Evolutionary conservation across 2,888 invertebrate species (phyloP).

Genomic region (Campoletis raptor): DNA sequence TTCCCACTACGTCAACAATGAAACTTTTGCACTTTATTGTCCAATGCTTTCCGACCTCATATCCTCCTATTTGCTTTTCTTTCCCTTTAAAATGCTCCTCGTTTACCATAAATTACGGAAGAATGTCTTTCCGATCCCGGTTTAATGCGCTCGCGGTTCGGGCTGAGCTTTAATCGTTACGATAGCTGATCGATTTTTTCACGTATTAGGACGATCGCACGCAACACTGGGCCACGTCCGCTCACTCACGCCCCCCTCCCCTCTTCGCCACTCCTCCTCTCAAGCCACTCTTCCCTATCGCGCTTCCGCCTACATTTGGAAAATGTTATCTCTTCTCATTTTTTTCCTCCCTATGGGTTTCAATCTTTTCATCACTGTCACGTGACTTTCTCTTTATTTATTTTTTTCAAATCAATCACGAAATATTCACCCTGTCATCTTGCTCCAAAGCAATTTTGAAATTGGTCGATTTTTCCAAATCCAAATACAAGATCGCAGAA

Average conservation of each 20-base stretch:
- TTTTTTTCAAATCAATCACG: slow-evolving; percentile 55
- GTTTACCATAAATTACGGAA: background rate
- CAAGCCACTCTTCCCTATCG: slow-evolving; percentile 67
- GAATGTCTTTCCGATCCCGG: slow-evolving; percentile 13
- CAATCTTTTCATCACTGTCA: slow-evolving; percentile 41
- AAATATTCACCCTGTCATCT: background rate
- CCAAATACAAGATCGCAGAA: background rate
- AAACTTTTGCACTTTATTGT: slow-evolving; percentile 2
- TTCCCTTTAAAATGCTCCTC: background rate
- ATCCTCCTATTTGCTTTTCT: background rate
- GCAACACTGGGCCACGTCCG: slow-evolving; percentile 71
- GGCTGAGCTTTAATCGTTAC: slow-evolving; percentile 30
- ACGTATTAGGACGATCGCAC: slow-evolving; percentile 63
- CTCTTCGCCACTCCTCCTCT: slow-evolving; percentile 68
- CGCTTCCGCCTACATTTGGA: slow-evolving; percentile 71
- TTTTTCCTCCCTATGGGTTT: background rate
- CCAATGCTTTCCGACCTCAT: slow-evolving; percentile 6
- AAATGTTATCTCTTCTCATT: slow-evolving; percentile 58
- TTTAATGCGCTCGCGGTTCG: slow-evolving; percentile 61
- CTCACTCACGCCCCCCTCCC: slow-evolving; percentile 67
- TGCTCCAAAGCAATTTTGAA: background rate
- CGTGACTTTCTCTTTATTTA: slow-evolving; percentile 50
- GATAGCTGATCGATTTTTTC: slow-evolving; percentile 61
- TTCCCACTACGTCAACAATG: slow-evolving; percentile 31
- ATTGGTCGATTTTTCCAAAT: background rate